These are phyloP conservation scores for Morone chrysops DNA, from an alignment of 2,113 vertebrate species.

Conservation along the genomic window DNA sequence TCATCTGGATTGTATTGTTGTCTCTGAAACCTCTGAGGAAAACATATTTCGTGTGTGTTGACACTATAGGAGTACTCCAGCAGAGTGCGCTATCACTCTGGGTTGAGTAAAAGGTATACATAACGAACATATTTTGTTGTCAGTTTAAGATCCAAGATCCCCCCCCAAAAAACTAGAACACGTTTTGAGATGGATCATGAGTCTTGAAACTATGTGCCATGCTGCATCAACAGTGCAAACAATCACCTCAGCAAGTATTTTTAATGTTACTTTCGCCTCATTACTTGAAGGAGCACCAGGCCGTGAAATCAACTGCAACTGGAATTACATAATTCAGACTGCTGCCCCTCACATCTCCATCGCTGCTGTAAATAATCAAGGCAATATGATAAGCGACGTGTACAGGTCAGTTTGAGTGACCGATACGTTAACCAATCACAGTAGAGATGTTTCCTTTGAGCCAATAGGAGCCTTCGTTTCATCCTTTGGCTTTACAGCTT, in stretches of 20 bases:
- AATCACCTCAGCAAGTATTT: neutral
- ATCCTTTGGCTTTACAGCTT: slow-evolving; percentile 16
- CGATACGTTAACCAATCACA: slow-evolving; percentile 25
- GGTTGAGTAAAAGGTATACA: neutral
- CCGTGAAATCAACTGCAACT: neutral
- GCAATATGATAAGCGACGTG: slow-evolving; percentile 16
- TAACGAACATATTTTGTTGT: neutral
- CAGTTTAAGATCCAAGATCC: neutral
- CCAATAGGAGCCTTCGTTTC: slow-evolving; percentile 63
- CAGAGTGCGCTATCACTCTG: slow-evolving; percentile 60
- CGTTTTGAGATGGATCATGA: neutral
- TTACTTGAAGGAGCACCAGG: neutral
- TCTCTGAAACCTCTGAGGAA: neutral
- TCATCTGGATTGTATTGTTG: neutral
- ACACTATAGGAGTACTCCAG: slow-evolving; percentile 3
- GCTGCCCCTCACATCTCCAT: neutral
- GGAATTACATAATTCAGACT: neutral
- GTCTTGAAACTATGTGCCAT: neutral
- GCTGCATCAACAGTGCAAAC: neutral
- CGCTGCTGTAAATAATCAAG: slow-evolving; percentile 8
- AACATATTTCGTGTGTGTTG: neutral
- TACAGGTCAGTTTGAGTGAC: slow-evolving; percentile 55
- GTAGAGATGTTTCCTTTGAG: neutral
- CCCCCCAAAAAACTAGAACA: neutral
- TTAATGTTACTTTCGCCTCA: neutral